These are phyloP conservation scores for Phania funesta DNA, from an alignment of 2,888 invertebrate species.

Conservation along the genomic window DNA sequence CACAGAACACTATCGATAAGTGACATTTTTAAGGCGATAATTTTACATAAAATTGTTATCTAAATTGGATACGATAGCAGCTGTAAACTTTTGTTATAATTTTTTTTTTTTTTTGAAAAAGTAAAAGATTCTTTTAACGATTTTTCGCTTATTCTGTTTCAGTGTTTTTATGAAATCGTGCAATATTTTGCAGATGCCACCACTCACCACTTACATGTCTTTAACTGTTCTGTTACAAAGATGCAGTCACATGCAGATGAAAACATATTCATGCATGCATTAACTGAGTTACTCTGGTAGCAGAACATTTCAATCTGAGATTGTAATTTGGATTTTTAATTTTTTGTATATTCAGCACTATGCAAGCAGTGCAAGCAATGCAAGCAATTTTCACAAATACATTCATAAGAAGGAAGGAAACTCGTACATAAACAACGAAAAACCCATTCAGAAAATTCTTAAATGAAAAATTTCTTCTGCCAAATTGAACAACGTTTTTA, in stretches of 20 bases:
- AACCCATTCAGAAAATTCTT: neutral
- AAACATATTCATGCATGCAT: conserved; percentile 10
- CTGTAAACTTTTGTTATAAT: too few species aligned
- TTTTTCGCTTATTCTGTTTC: neutral
- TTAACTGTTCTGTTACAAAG: neutral
- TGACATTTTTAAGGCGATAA: too few species aligned
- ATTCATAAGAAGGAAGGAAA: neutral
- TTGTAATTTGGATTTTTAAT: conserved; percentile 36
- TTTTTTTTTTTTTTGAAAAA: neutral
- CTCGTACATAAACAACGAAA: neutral
- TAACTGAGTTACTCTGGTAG: neutral
- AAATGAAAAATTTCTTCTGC: conserved; percentile 31
- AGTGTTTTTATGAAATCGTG: conserved; percentile 41
- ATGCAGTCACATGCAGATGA: neutral
- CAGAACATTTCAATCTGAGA: conserved; percentile 27
- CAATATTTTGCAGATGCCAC: conserved; percentile 46
- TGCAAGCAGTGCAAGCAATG: conserved; percentile 36
- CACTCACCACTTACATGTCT: neutral
- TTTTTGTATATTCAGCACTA: conserved; percentile 47
- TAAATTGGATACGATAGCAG: too few species aligned
- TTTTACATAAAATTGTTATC: too few species aligned
- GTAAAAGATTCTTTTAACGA: neutral
- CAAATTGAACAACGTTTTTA: conserved; percentile 42
- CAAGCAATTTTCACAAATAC: conserved; percentile 44
- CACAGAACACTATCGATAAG: too few species aligned